Evolutionary conservation across 2,113 vertebrate genomes (phyloP).

Genomic region (Limanda limanda): DNA sequence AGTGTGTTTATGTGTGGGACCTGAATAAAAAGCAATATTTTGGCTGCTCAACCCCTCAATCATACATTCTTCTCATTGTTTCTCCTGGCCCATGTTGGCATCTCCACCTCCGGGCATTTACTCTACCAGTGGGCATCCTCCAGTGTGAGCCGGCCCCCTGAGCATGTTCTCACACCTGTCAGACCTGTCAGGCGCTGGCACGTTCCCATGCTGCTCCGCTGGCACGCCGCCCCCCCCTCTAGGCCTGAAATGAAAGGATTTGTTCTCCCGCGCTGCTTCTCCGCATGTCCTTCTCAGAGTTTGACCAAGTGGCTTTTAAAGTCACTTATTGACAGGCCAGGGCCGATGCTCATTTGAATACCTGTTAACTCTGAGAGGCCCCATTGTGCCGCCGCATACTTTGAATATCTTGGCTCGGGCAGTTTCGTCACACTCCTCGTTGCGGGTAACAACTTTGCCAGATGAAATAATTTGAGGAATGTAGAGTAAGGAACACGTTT

Average conservation of each 20-base stretch:
- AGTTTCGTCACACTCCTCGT: constrained; percentile 51
- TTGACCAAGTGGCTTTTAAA: constrained; percentile 55
- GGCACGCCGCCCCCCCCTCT: constrained; percentile 25
- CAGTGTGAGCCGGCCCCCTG: constrained; percentile 33
- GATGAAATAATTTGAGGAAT: constrained; percentile 38
- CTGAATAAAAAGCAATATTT: constrained; percentile 12
- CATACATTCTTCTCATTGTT: constrained; percentile 56
- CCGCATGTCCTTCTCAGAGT: constrained; percentile 19
- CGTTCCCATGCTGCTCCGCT: constrained; percentile 40
- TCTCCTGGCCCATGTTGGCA: not conserved
- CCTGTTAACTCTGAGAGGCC: constrained; percentile 55
- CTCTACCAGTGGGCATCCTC: constrained; percentile 37
- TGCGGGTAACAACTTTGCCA: constrained; percentile 14
- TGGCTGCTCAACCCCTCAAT: constrained; percentile 5
- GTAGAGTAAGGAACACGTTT: constrained; percentile 6
- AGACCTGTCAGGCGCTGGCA: constrained; percentile 31
- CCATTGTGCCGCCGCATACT: constrained; percentile 55
- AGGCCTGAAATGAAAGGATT: constrained; percentile 62
- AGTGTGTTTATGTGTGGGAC: not conserved
- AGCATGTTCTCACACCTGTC: constrained; percentile 71
- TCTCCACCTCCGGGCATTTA: constrained; percentile 53
- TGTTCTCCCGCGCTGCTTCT: constrained; percentile 33
- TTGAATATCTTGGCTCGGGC: constrained; percentile 42
- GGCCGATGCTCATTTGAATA: constrained; percentile 65
- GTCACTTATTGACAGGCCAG: constrained; percentile 58